Base-by-base conservation (phyloP, 2,888 invertebrate species). In the Agriopis leucophaearia region DNA sequence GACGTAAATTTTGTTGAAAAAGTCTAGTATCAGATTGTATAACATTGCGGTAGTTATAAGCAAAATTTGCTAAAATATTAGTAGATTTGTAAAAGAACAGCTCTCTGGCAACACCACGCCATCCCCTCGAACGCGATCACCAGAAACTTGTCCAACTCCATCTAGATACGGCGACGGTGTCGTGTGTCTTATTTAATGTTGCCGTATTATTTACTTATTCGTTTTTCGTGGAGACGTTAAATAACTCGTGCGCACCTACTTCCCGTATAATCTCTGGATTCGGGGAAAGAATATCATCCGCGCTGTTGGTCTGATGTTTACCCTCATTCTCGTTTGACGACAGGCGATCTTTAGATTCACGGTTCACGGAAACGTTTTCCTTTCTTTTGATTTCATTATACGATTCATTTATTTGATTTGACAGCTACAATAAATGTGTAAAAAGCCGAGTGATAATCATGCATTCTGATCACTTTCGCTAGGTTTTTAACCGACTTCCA, bases 161-260 rank as follows among this genome's bases (percentile, higher is more conserved):
- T 68, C 68, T 66, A 64, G 55, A 66, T 59, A 72, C 44, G 65
- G 44, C 65, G 65, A 62, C 66, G 68, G 74, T 71, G 72, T 76
- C 74, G 75, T 77, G 76, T 78, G 75, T 80, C 72, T 76, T 74
- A 67, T 78, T 79, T 77, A 81, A 81, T 75, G 80, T 76, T 69
- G 59, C 71, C 72, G 71, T 74, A 76, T 75, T 79, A 74, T 80
- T 77, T 71, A 71, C 74, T 64, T 69, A 67, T 74, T 66, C 72
- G 69, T 68, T 76, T 76, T 78, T 75, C 72, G 71, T 71, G 60
- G 69, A 52, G 57, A 69, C 54, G 71, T 61, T 69, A 68, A 69
- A 71, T 67, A 66, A 66, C 69, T 64, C 42, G 47, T 50, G 63
- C 40, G 63, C 52, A 38, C 16, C 38, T 56, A 69, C 54, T 64